These are phyloP conservation scores for Muscina levida DNA, from an alignment of 2,888 invertebrate species.

Conservation along the genomic window DNA sequence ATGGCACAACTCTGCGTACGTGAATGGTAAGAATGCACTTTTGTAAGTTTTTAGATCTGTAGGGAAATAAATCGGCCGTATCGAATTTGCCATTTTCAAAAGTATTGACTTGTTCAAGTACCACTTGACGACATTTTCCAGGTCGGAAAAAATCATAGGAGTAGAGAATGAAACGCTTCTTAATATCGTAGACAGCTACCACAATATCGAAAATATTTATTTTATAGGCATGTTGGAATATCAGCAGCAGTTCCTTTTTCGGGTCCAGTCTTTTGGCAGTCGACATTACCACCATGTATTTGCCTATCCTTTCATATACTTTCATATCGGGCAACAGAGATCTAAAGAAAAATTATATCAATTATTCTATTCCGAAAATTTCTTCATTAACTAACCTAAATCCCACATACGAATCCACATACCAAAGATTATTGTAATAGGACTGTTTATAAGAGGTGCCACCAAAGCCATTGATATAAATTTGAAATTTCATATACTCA, in stretches of 20 bases:
- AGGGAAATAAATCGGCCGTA: constrained; percentile 38
- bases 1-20: constrained; percentile 41
- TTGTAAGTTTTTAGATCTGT: constrained; percentile 54
- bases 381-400: constrained; percentile 55
- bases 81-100: constrained; percentile 51
- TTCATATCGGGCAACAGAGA: constrained; percentile 19
- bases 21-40: constrained; percentile 43
- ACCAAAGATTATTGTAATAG: constrained; percentile 54
- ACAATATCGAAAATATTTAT: constrained; percentile 55
- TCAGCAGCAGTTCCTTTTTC: constrained; percentile 17
- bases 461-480: constrained; percentile 5
- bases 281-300: constrained; percentile 50
- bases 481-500: constrained; percentile 47
- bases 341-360: constrained; percentile 5
- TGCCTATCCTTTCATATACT: constrained; percentile 30
- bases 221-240: constrained; percentile 48
- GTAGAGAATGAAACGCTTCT: constrained; percentile 32
- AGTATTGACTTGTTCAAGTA: constrained; percentile 37
- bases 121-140: constrained; percentile 40
- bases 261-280: background rate
- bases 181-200: constrained; percentile 15
- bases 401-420: constrained; percentile 57
- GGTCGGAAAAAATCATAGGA: constrained; percentile 49
- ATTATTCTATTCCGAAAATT: no score
- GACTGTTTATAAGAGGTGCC: background rate